Percentiles rank a stretch among this genome's conserved stretches.
Conservation (phyloP, 2,888 invertebrate species). For the Hirtodrosophila histrioides region DNA sequence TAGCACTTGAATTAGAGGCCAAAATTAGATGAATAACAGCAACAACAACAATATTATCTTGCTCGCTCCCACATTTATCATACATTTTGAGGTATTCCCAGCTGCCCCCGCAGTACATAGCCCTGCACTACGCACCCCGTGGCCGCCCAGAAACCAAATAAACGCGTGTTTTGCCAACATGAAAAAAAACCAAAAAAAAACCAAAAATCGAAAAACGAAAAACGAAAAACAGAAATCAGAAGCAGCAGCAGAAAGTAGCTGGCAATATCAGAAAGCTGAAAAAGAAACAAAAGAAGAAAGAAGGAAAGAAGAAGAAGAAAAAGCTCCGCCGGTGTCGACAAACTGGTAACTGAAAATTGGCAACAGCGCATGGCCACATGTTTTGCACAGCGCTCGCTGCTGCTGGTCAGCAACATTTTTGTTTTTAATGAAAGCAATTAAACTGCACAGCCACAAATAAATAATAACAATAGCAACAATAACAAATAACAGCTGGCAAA, state of each 20-base stretch:
- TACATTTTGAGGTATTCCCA: slow-evolving; percentile 37
- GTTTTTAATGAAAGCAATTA: slow-evolving; percentile 71
- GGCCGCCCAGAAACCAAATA: slow-evolving; percentile 12
- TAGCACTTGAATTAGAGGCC: slow-evolving; percentile 32
- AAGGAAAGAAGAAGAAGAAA: slow-evolving; percentile 30
- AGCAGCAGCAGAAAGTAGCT: slow-evolving; percentile 17
- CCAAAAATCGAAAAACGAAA: slow-evolving; percentile 31
- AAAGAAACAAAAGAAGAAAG: slow-evolving; percentile 14
- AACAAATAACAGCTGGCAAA: slow-evolving; percentile 54
- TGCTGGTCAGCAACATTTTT: slow-evolving; percentile 43
- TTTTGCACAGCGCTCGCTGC: slow-evolving; percentile 40
- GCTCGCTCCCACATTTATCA: slow-evolving; percentile 29
- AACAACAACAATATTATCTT: slow-evolving; percentile 19
- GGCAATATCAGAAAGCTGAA: slow-evolving; percentile 16
- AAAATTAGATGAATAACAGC: slow-evolving; percentile 34
- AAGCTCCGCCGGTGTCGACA: slow-evolving; percentile 51
- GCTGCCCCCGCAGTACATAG: slow-evolving; percentile 9
- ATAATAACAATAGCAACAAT: slow-evolving; percentile 45
- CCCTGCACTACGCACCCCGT: neutral
- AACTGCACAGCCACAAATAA: slow-evolving; percentile 72
- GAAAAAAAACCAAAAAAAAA: slow-evolving; percentile 35
- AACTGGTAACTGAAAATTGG: slow-evolving; percentile 57
- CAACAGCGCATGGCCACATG: slow-evolving; percentile 66
- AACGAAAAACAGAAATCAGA: slow-evolving; percentile 43
- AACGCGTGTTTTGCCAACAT: slow-evolving; percentile 40